Conservation (phyloP, 2,797 vertebrate species). For the Tragelaphus eurycerus region DNA sequence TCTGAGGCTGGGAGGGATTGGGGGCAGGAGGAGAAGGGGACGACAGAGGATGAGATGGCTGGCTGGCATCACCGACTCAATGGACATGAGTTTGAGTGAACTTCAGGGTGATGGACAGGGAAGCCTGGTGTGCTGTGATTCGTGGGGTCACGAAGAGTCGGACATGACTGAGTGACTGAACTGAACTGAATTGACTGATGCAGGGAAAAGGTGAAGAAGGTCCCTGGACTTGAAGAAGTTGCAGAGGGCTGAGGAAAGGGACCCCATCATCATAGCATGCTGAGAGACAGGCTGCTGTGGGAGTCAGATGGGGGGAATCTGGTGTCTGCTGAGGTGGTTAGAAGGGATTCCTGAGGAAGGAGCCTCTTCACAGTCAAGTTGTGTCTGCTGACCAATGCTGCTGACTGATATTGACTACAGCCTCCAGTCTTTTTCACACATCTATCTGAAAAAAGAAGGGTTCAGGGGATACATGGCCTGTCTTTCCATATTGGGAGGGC, state of each 20-base stretch:
- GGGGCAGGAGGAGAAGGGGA: too few species aligned
- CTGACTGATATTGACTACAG: background rate
- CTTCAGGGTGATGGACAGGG: too few species aligned
- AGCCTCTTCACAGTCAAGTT: background rate
- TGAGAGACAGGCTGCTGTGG: background rate
- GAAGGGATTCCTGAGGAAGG: background rate
- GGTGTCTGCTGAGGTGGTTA: background rate
- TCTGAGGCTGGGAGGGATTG: too few species aligned
- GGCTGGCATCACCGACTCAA: too few species aligned
- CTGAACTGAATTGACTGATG: too few species aligned
- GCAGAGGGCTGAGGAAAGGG: background rate
- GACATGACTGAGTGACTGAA: accelerated
- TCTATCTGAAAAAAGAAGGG: background rate
- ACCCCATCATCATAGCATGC: accelerated
- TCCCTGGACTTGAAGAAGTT: background rate
- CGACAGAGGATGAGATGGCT: too few species aligned
- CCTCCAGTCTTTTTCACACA: background rate
- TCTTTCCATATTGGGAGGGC: background rate
- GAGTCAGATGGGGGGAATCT: accelerated
- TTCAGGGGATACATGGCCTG: accelerated
- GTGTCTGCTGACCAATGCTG: accelerated
- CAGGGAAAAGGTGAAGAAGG: background rate
- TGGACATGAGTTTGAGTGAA: too few species aligned
- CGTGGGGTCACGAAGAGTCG: too few species aligned
- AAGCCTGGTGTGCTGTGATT: too few species aligned